These are phyloP conservation scores for Eupithecia subumbrata DNA, from an alignment of 2,888 invertebrate species.

Conservation along the genomic window DNA sequence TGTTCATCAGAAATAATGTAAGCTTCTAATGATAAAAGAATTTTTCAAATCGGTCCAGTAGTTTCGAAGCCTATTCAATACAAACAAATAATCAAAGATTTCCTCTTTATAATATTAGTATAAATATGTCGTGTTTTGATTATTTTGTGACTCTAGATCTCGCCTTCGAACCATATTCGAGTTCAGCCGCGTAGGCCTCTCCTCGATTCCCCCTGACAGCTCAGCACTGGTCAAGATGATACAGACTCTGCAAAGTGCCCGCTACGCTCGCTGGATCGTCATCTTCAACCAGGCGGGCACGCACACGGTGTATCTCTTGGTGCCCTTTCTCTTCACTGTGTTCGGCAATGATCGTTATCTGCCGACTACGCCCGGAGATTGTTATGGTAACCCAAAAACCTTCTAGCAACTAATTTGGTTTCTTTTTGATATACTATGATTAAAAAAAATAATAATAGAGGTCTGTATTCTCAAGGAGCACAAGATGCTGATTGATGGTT, in stretches of 20 bases:
- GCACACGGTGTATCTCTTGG: slow-evolving; percentile 56
- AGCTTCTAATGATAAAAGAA: too few relatives aligned
- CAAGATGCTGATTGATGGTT: not conserved
- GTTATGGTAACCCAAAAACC: slow-evolving; percentile 52
- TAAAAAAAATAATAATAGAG: too few relatives aligned
- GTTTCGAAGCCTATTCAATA: too few relatives aligned
- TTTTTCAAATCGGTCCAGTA: too few relatives aligned
- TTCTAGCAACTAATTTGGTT: too few relatives aligned
- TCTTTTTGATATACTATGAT: too few relatives aligned
- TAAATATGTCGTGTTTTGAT: too few relatives aligned
- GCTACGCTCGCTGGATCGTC: slow-evolving; percentile 59
- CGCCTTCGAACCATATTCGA: slow-evolving; percentile 56
- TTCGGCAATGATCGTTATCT: slow-evolving; percentile 58
- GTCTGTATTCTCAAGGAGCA: not conserved
- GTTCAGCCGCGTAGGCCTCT: slow-evolving; percentile 56
- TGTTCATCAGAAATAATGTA: too few relatives aligned
- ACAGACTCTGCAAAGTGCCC: slow-evolving; percentile 51
- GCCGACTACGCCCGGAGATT: slow-evolving; percentile 63
- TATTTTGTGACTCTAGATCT: slow-evolving; percentile 41
- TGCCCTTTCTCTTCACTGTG: slow-evolving; percentile 60
- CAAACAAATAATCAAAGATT: too few relatives aligned
- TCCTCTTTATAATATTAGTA: too few relatives aligned
- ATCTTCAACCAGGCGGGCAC: slow-evolving; percentile 56
- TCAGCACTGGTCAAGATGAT: slow-evolving; percentile 50
- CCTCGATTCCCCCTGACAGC: slow-evolving; percentile 50